phyloP scores from a whole-genome alignment of 2,888 invertebrate genomes.

The Coenonympha arcania region DNA sequence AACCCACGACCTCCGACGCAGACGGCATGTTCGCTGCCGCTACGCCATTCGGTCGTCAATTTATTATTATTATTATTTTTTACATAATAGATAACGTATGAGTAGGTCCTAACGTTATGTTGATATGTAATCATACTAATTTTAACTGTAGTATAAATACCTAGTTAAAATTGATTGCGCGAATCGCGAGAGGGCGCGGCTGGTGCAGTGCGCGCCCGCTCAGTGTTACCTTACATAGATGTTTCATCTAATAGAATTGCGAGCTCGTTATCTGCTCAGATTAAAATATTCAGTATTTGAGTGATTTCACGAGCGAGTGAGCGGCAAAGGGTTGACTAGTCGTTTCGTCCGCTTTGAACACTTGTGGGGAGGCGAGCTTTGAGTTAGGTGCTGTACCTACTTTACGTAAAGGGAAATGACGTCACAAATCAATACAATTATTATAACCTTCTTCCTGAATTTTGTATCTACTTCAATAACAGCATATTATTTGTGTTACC shows the following conservation, averaged over 20 bases:
- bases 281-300: constrained; percentile 76
- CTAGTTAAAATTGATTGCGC: constrained; percentile 1
- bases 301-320: constrained; percentile 74
- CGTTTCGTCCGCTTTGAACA: constrained; percentile 71
- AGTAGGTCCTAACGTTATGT: too few species aligned
- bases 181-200: constrained; percentile 10
- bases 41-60: too few species aligned
- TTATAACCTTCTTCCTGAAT: not conserved
- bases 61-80: too few species aligned
- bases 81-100: too few species aligned
- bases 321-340: constrained; percentile 74
- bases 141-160: too few species aligned
- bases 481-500: too few species aligned
- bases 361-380: constrained; percentile 58
- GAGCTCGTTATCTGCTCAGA: constrained; percentile 75
- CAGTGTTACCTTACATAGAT: constrained; percentile 63
- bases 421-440: constrained; percentile 32
- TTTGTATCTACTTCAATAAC: too few species aligned
- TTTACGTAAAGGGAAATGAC: constrained; percentile 55
- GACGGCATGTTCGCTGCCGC: too few species aligned
- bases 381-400: constrained; percentile 47
- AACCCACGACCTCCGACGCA: too few species aligned
- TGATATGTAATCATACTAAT: too few species aligned
- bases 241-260: constrained; percentile 74
- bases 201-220: constrained; percentile 32